Percentiles rank a stretch among this genome's conserved stretches.
Evolutionary conservation across 2,797 vertebrate species (phyloP).

Genomic region (Argentina silus): DNA sequence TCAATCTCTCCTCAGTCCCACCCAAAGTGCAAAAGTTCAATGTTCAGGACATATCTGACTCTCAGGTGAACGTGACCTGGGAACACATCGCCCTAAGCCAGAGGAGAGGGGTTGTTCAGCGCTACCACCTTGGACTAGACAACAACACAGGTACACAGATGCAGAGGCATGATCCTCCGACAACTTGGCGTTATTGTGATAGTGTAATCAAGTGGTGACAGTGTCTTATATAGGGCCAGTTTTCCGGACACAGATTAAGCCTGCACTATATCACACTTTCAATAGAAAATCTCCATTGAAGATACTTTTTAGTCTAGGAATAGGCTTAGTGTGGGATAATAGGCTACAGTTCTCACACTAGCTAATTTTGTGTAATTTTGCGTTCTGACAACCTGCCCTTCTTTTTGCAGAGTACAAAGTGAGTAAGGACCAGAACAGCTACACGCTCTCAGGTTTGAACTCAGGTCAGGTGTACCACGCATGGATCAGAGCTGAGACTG

Average conservation of each 20-base stretch:
- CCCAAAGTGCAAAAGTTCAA: constrained; percentile 53
- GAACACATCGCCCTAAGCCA: constrained; percentile 44
- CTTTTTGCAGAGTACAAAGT: constrained; percentile 57
- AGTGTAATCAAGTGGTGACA: too few species aligned
- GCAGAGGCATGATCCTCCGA: neutral
- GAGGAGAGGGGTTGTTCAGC: constrained; percentile 57
- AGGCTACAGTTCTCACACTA: neutral
- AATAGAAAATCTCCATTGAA: too few species aligned
- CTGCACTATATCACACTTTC: too few species aligned
- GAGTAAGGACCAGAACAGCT: constrained; percentile 29
- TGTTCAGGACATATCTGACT: constrained; percentile 29
- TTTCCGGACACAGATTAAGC: too few species aligned
- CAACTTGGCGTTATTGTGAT: too few species aligned
- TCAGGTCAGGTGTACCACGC: constrained; percentile 57
- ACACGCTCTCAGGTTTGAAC: constrained; percentile 43
- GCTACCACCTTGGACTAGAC: constrained; percentile 63
- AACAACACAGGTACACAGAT: constrained; percentile 51
- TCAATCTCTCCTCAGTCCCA: constrained; percentile 59
- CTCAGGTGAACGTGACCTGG: constrained; percentile 67
- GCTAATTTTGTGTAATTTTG: too few species aligned
- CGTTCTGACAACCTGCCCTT: constrained; percentile 1
- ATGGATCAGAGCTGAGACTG: constrained; percentile 71
- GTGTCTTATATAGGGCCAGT: too few species aligned
- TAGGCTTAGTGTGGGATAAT: too few species aligned
- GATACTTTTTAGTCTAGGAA: too few species aligned